These are phyloP conservation scores for Mormyrus hasselquistii DNA, from an alignment of 2,797 vertebrate genomes.

Conservation along the genomic window DNA sequence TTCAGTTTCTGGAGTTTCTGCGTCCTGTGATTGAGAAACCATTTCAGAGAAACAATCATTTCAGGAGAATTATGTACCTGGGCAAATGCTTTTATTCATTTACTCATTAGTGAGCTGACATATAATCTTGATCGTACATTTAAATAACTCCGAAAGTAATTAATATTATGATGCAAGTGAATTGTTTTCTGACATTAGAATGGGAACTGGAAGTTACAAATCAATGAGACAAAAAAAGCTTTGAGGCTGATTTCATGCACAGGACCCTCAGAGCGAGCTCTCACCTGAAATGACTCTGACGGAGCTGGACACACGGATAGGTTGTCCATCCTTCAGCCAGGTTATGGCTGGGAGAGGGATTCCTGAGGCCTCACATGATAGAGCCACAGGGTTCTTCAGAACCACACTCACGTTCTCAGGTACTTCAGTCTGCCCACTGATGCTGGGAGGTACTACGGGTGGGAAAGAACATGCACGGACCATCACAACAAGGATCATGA, in stretches of 20 bases:
- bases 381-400: conserved; percentile 80
- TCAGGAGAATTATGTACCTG: conserved; percentile 21
- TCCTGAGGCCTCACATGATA: conserved; percentile 84
- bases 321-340: conserved; percentile 82
- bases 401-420: conserved; percentile 84
- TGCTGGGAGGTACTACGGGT: conserved; percentile 74
- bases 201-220: neutral
- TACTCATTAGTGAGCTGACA: neutral
- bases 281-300: conserved; percentile 82
- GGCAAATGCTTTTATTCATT: conserved; percentile 22
- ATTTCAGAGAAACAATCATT: neutral
- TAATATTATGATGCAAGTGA: neutral
- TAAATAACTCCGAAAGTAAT: neutral
- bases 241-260: neutral
- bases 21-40: neutral
- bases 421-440: conserved; percentile 59
- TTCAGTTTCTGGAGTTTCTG: neutral
- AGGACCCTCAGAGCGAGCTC: neutral
- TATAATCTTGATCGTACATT: neutral
- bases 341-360: conserved; percentile 82
- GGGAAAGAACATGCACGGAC: neutral
- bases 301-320: conserved; percentile 62
- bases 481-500: neutral
- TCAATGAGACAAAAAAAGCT: neutral
- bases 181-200: neutral